These are phyloP conservation scores for Corythornis cristatus DNA, from an alignment of 2,113 vertebrate species.

Conservation along the genomic window DNA sequence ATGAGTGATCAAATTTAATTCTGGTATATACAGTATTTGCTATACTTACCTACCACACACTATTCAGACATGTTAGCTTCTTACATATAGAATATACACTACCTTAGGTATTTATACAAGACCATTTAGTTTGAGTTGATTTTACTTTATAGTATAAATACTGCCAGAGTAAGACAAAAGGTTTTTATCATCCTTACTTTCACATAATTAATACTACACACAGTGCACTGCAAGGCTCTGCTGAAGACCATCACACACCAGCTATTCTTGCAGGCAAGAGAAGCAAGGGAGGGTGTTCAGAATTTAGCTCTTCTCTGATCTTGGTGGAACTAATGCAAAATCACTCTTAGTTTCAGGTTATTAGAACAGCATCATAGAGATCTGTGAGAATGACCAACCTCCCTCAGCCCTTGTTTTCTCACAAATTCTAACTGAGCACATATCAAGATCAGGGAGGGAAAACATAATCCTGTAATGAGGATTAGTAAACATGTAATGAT, in stretches of 20 bases:
- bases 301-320: background rate
- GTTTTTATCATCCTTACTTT: background rate
- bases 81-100: background rate
- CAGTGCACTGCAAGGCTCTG: background rate
- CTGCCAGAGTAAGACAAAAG: background rate
- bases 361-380: background rate
- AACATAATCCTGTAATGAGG: background rate
- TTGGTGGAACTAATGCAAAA: background rate
- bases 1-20: background rate
- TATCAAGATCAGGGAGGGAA: background rate
- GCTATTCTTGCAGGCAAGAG: background rate
- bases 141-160: background rate
- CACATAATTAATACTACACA: background rate
- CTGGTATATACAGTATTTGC: background rate
- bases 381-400: fast-evolving
- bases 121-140: background rate
- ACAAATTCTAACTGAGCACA: background rate
- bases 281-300: background rate
- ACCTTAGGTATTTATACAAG: background rate
- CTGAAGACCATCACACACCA: background rate
- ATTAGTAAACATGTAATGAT: background rate
- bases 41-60: background rate
- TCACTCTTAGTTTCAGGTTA: background rate
- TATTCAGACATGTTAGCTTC: background rate
- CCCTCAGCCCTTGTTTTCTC: background rate